Evolutionary conservation across 2,888 invertebrate genomes (phyloP), one percentile per base, ranked within the genome.

Genomic region (Ichneumoninae sp.): DNA sequence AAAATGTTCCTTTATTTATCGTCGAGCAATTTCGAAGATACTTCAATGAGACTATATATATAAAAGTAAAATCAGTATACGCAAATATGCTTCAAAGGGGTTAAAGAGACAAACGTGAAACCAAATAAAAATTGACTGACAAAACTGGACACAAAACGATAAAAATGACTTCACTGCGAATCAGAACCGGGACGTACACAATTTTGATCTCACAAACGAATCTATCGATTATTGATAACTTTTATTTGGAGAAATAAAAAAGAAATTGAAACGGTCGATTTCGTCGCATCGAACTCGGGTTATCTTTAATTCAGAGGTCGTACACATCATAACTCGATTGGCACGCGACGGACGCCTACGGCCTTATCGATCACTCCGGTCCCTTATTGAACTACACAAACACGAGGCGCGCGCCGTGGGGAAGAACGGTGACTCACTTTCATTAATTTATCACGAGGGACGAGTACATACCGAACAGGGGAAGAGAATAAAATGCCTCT

Each of bases 311-410:
- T 69, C 19, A 26, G 10, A 26, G 40, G 40, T 40, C 40, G 10
- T 40, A 68, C 5, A 47, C 68, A 26, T 68, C 68, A 7, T 19
- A 7, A 16, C 47, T 10, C 33, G 47, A 16, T 52, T 13, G 33
- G 26, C 52, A 52, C 70, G 70, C 52, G 40, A 33, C 50, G 70
- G 10, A 70, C 33, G 33, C 44, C 36, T 10, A 33, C 70, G 19
- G 10, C 19, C 10, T 70, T 52, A 70, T 70, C 52, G 70, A 52
- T 19, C 52, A 52, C 52, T 52, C 50, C 1, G 52, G 19, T 47
- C 33, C 70, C 70, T 50, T 33, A 52, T 52, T 70, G 70, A 70
- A 22, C 70, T 52, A 36, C 70, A 52, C 52, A 26, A 69, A 47
- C 50, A 16, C 69, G 69, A 16, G 47, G 10, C 69, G n/a, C 44